Conservation (phyloP, 2,113 vertebrate species). For the Tupaia chinensis region DNA sequence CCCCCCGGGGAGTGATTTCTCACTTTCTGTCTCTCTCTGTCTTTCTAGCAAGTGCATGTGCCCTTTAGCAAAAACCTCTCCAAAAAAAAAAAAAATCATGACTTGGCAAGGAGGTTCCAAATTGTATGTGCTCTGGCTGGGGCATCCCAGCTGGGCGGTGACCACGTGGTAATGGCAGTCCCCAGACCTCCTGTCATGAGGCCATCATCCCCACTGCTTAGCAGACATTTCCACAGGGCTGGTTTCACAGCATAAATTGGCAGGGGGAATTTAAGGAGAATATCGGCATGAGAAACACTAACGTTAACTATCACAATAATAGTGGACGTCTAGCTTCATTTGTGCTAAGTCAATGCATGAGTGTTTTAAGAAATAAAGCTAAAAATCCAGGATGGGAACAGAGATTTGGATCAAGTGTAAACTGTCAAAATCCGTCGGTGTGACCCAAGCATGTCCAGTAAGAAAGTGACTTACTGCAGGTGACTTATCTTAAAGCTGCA, state of each 20-base stretch:
- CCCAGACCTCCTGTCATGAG: rapidly evolving
- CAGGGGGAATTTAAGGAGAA: neutral
- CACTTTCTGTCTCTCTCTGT: too few relatives aligned
- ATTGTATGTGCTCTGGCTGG: rapidly evolving
- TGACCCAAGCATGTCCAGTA: neutral
- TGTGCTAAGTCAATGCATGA: neutral
- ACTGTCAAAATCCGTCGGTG: neutral
- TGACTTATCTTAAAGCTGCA: conserved; percentile 34
- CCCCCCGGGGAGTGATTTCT: too few relatives aligned
- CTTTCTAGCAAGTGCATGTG: too few relatives aligned
- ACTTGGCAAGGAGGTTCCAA: neutral
- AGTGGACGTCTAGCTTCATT: neutral
- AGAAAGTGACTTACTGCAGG: conserved; percentile 58
- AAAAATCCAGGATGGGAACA: neutral
- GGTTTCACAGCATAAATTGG: neutral
- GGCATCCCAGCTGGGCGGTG: rapidly evolving
- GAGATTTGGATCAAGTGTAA: neutral
- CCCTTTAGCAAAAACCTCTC: too few relatives aligned
- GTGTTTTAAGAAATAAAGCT: conserved; percentile 26
- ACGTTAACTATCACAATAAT: rapidly evolving
- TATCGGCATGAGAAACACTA: neutral
- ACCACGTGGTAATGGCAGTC: rapidly evolving
- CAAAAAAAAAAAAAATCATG: too few relatives aligned
- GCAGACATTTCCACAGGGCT: too few relatives aligned
- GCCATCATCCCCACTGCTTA: rapidly evolving